phyloP scores from a whole-genome alignment of 2,797 vertebrate genomes.

The Labeo calbasu region DNA sequence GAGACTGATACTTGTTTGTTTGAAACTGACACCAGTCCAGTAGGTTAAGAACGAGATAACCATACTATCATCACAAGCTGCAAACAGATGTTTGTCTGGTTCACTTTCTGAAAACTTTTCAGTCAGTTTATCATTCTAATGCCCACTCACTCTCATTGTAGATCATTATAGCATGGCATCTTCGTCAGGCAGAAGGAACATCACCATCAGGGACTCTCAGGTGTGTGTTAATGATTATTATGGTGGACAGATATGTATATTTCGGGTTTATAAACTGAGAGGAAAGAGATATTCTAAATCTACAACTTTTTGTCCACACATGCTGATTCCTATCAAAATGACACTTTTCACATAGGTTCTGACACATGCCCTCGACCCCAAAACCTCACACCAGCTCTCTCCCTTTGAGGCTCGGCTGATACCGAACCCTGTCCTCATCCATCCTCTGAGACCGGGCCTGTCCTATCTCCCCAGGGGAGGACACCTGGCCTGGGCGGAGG shows the following conservation, averaged over 20 bases:
- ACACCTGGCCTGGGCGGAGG: slow-evolving; percentile 83
- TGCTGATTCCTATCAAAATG: background rate
- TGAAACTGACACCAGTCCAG: slow-evolving; percentile 34
- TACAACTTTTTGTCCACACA: background rate
- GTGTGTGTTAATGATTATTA: background rate
- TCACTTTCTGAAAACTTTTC: slow-evolving; percentile 4
- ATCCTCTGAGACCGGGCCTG: slow-evolving; percentile 60
- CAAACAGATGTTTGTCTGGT: slow-evolving; percentile 70
- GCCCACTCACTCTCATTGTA: background rate
- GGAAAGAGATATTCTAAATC: background rate
- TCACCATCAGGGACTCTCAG: background rate
- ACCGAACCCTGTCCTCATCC: slow-evolving; percentile 38
- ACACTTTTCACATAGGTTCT: slow-evolving; percentile 20
- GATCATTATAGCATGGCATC: background rate
- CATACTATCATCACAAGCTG: slow-evolving; percentile 17
- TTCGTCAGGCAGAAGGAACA: background rate
- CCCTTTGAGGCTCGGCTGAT: slow-evolving; percentile 40
- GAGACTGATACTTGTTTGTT: slow-evolving; percentile 6
- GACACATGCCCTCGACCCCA: slow-evolving; percentile 15
- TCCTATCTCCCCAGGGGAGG: slow-evolving; percentile 54
- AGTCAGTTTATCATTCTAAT: background rate
- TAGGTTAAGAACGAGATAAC: slow-evolving; percentile 30
- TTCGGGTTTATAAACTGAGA: background rate
- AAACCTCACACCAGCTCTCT: slow-evolving; percentile 36
- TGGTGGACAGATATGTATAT: background rate